Conservation (phyloP, 2,888 invertebrate species). For the Caenorhabditis afra region DNA sequence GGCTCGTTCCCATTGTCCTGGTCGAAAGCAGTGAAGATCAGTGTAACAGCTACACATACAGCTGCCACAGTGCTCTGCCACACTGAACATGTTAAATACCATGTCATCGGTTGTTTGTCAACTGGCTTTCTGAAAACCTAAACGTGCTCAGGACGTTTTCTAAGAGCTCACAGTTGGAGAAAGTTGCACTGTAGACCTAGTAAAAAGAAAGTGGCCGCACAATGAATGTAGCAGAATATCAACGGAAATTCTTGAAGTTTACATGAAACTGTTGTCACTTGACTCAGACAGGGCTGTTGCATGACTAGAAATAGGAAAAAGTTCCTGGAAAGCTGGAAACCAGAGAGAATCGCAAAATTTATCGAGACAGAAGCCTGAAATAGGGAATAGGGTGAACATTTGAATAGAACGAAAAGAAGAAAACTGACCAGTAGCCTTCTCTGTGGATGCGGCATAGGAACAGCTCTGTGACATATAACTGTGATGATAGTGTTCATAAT, state of each 20-base stretch:
- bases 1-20: conserved; percentile 45
- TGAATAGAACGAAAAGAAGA: background rate
- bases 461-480: conserved; percentile 59
- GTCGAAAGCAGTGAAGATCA: conserved; percentile 70
- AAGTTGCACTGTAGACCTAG: conserved; percentile 51
- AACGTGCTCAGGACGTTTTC: background rate
- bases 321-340: conserved; percentile 63
- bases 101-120: conserved; percentile 48
- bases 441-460: conserved; percentile 61
- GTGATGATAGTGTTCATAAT: conserved; percentile 59
- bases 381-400: no score
- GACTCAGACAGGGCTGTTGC: conserved; percentile 61
- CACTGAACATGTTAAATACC: conserved; percentile 63
- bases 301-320: conserved; percentile 60
- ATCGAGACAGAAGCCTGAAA: conserved; percentile 56
- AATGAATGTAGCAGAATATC: conserved; percentile 68
- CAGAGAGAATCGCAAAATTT: conserved; percentile 60
- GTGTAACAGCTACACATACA: conserved; percentile 53
- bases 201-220: conserved; percentile 47
- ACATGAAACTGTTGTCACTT: conserved; percentile 63
- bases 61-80: conserved; percentile 66
- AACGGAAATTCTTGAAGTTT: conserved; percentile 68
- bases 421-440: conserved; percentile 59
- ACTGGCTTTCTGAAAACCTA: conserved; percentile 41
- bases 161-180: conserved; percentile 44